Evolutionary conservation across 2,888 invertebrate species (phyloP), one percentile per base, ranked within the genome.

Genomic region (Cynaeus angustus): DNA sequence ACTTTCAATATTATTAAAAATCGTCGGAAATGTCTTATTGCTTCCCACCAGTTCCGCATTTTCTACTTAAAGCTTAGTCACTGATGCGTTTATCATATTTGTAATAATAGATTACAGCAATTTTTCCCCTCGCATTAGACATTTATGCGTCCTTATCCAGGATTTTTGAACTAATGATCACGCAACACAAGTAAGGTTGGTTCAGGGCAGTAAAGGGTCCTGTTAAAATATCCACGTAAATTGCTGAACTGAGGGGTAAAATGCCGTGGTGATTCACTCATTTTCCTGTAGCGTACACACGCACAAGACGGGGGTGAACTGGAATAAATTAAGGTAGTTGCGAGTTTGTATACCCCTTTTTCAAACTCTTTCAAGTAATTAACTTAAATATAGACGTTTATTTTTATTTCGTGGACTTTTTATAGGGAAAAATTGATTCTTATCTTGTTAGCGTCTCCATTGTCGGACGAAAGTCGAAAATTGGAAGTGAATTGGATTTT

Each of bases 401-500:
- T 55, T 55, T 61, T 48, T 61, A 55, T 55, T 56, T 26, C 38
- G 37, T 14, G 37, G 45, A 43, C 37, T 56, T 48, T 48, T 48
- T n/a, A n/a, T 33, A 13, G n/a, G 6, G 33, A 77, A 79, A 82
- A 82, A 81, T 81, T 78, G 81, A 80, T 80, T 81, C 80, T 75
- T 73, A 74, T 74, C 75, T 78, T 77, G 76, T 79, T 78, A 78
- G 76, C 64, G 75, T 66, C 55, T 69, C 78, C 80, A 82, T 83
- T 83, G 83, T 82, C 80, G 77, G 75, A 75, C 75, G 77, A 80
- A 81, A 80, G 80, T 82, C 79, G 79, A 78, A 83, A 83, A 83
- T 83, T 83, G 83, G 81, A 83, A 81, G 77, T 83, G 83, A 83
- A 83, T 83, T 80, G 83, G 82, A 83, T 79, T 78, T 77, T 75